A percentile compares a stretch with the other conserved stretches of the same genome.
phyloP scores from a whole-genome alignment of 2,113 vertebrate genomes.

The Nanger granti region DNA sequence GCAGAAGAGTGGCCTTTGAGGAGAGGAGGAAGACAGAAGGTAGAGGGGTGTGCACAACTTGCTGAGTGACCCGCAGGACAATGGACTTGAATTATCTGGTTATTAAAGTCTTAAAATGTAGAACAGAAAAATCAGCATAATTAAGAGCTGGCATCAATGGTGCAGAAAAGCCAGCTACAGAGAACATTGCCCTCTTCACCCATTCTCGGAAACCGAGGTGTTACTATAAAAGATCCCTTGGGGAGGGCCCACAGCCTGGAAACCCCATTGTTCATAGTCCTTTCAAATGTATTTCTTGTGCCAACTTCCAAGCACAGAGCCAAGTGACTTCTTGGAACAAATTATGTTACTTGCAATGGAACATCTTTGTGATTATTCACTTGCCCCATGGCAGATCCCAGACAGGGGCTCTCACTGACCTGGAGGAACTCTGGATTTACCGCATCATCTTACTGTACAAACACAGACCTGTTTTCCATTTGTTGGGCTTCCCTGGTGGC shows the following conservation, averaged over 20 bases:
- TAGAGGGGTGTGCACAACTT: background rate
- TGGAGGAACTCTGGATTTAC: background rate
- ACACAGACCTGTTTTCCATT: background rate
- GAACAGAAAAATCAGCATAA: background rate
- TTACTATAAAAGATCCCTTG: background rate
- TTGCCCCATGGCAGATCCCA: background rate
- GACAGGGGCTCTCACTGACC: background rate
- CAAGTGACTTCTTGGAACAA: constrained; percentile 22
- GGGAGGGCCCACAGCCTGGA: background rate
- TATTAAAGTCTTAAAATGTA: background rate
- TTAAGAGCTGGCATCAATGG: background rate
- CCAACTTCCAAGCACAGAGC: background rate
- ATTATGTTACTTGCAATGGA: background rate
- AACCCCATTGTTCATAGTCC: background rate
- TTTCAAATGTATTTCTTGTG: background rate
- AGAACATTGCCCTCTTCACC: background rate
- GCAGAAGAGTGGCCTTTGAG: background rate
- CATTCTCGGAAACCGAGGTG: constrained; percentile 6
- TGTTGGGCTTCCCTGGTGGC: background rate
- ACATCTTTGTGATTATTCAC: background rate
- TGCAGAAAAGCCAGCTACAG: background rate
- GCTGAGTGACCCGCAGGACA: background rate
- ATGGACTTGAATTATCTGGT: background rate
- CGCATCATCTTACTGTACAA: background rate
- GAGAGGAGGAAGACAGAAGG: background rate